Base-by-base conservation (phyloP, 2,888 invertebrate species). In the Chrysina gloriosa region DNA sequence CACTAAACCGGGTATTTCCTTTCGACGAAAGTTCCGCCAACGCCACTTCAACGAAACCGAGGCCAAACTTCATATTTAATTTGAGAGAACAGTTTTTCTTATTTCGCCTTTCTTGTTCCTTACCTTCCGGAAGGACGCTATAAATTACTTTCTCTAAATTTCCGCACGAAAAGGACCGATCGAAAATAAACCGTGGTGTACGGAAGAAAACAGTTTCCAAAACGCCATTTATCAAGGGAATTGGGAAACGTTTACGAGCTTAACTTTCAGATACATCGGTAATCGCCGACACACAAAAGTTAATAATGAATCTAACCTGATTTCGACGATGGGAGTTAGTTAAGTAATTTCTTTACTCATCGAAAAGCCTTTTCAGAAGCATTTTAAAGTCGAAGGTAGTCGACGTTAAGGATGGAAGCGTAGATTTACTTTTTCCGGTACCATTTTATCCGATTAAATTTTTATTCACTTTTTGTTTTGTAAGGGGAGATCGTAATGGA, bases 41-140 rank as follows among this genome's bases (percentile, higher is more conserved):
- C 14, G 9, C 58, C 58, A 58, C 39, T 39, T 25, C 39, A 39
- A 23, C 11, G 23, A 9, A 5, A 23, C 58, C 39, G 39, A 36
- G 39, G 23, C 42, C 58, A 25, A 39, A 58, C 58, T 58, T 42
- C 25, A 58, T 58, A 58, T 58, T 58, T 58, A 58, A 58, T 58
- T 58, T 58, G 27, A 39, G 58, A 58, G 39, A 58, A 42, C 58
- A 58, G 58, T 58, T 39, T 58, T 58, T 58, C 58, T 58, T 58
- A 58, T 58, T 58, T 58, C 58, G 14, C 25, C 39, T 42, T 58
- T 23, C 34, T 39, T 39, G 23, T 14, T 34, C 9, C n/a, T 36
- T 50, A 50, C 23, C 42, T 58, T 31, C 39, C 39, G 39, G 16
- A 42, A 25, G 58, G 58, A 39, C 39, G 42, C 58, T 5, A 58